Evolutionary conservation across 2,888 invertebrate genomes (phyloP), one percentile per base, ranked within the genome.

Genomic region (Deilephila porcellus): DNA sequence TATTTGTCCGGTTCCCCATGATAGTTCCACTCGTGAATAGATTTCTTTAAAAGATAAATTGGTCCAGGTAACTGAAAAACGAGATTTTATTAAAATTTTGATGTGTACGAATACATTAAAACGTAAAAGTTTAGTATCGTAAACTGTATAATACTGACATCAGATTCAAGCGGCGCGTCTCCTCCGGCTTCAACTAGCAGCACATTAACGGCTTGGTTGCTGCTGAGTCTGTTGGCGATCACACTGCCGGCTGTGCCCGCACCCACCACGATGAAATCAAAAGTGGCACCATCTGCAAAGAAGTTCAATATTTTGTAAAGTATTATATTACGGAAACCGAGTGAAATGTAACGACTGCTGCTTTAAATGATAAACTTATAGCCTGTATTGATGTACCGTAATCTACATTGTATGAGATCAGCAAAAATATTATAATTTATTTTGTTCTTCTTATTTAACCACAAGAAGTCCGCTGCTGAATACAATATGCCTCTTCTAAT

Each of bases 141-240:
- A 14, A 17, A 37, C 45, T 11, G 19, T 19, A 19, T 56, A 34
- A 74, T 78, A 77, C 70, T 56, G 6, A 81, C 80, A 60, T 62
- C 20, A 8, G 74, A 29, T 70, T 81, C 80, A 7, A 77, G 4
- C 3, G 80, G 80, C 17, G 78, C 45, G 53, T 96, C 96, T 17
- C 74, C 78, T 29, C 80, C 80, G 0, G 95, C 95, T 56, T 97
- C 93, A 0, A 96, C 96, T 95, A 82, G 74, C 4, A 82, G 78
- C 14, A 82, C 78, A 8, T 62, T 76, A 25, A 75, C 4, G 8
- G 72, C 70, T 0, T 70, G 34, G 64, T 82, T 71, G 75, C 82
- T 81, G 19, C 81, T 74, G 3, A 81, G 71, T 71, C 82, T 75
- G 29, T 75, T 82, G n/a, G 81, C 82, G 34, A 81, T 71, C 11